These are phyloP conservation scores for Galbula dea DNA, from an alignment of 2,113 vertebrate species.

Conservation along the genomic window DNA sequence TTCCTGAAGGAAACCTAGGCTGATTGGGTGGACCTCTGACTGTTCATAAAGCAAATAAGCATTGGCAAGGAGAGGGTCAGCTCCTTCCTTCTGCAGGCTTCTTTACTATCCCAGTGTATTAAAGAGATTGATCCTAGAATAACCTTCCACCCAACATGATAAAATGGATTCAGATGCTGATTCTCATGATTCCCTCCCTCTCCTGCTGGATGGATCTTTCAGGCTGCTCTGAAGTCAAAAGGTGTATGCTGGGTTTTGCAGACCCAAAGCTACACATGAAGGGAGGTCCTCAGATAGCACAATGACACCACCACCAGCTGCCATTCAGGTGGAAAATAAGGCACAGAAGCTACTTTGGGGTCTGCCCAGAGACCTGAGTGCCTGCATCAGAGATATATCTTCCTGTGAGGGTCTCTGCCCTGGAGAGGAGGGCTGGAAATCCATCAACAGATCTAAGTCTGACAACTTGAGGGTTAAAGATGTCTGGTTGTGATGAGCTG, in stretches of 20 bases:
- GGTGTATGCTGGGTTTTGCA: not conserved
- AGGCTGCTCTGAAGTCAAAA: not conserved
- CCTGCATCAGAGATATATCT: fast-evolving
- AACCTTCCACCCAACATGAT: not conserved
- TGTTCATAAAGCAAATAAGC: not conserved
- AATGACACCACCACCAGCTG: not conserved
- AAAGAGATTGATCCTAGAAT: not conserved
- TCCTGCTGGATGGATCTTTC: not conserved
- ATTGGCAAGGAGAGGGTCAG: not conserved
- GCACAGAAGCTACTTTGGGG: not conserved
- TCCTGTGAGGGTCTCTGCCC: not conserved
- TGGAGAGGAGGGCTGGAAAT: not conserved
- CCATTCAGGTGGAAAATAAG: not conserved
- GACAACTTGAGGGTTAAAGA: not conserved
- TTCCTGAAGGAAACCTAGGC: not conserved
- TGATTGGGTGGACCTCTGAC: not conserved
- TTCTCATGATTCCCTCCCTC: not conserved
- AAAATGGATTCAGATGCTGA: not conserved
- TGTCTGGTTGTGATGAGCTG: not conserved
- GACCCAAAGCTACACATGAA: not conserved
- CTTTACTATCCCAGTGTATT: not conserved
- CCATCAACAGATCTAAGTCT: not conserved
- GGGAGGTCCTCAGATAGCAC: not conserved
- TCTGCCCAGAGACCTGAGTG: not conserved
- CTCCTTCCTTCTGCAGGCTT: not conserved